Percentiles rank a stretch among this genome's conserved stretches.
These are phyloP conservation scores for Amyelois transitella DNA, from an alignment of 1,140 invertebrate species.

Conservation along the genomic window DNA sequence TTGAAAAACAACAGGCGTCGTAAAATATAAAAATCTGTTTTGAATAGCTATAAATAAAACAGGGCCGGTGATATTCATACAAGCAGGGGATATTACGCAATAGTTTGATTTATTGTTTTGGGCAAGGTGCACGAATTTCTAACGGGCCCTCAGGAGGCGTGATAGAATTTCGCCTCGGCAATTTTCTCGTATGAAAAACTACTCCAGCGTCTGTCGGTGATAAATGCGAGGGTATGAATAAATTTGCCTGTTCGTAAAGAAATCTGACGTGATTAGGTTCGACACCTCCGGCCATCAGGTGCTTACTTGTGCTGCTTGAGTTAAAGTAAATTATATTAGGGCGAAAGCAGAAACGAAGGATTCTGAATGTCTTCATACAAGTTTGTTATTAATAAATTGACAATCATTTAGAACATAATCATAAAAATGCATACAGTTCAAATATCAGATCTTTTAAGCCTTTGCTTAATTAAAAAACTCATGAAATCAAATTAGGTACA, in stretches of 20 bases:
- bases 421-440: too few species aligned
- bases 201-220: conserved; percentile 44
- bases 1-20: conserved; percentile 12
- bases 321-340: neutral
- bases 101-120: conserved; percentile 63
- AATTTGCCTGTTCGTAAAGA: conserved; percentile 43
- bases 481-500: too few species aligned
- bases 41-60: conserved; percentile 54
- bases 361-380: too few species aligned
- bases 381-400: too few species aligned
- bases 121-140: conserved; percentile 57
- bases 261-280: conserved; percentile 54
- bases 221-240: conserved; percentile 68
- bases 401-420: too few species aligned
- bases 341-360: too few species aligned
- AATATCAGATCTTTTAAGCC: too few species aligned
- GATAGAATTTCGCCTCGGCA: conserved; percentile 54
- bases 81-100: conserved; percentile 62
- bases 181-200: conserved; percentile 59
- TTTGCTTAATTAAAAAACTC: too few species aligned
- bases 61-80: conserved; percentile 42
- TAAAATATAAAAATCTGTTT: conserved; percentile 58
- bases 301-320: conserved; percentile 1
- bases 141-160: conserved; percentile 42
- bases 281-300: conserved; percentile 44